Conservation (phyloP, 1,140 invertebrate genomes). For the Hormaphis cornu region DNA sequence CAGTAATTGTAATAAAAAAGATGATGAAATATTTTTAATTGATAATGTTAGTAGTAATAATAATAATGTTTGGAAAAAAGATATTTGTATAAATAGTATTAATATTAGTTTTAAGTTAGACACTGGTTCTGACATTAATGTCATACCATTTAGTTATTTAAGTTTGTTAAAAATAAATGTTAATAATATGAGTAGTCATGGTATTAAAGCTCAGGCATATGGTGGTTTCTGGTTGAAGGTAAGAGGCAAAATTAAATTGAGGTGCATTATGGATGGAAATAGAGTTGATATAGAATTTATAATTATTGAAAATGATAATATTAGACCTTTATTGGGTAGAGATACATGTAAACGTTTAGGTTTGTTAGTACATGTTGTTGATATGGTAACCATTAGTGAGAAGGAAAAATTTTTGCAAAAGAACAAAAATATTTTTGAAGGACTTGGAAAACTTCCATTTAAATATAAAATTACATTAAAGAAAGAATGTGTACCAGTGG, state of each 20-base stretch:
- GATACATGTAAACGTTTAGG: conserved; percentile 26
- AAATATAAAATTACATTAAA: conserved; percentile 27
- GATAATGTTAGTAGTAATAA: conserved; percentile 7
- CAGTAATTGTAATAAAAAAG: not conserved
- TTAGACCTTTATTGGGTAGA: conserved; percentile 18
- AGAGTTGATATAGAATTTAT: not conserved
- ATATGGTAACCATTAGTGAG: not conserved
- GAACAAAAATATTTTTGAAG: conserved; percentile 31
- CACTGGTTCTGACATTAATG: conserved; percentile 6
- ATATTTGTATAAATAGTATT: not conserved
- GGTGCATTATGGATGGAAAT: not conserved
- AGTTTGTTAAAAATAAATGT: conserved; percentile 6
- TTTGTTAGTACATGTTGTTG: not conserved
- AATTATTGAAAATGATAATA: conserved; percentile 13
- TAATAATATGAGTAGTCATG: not conserved
- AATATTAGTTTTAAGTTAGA: conserved; percentile 18
- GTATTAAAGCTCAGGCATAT: conserved; percentile 17
- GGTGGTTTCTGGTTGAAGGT: conserved; percentile 5
- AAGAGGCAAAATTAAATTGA: conserved; percentile 1
- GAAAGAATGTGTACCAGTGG: too few species aligned
- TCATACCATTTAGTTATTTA: conserved; percentile 28
- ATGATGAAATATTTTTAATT: conserved; percentile 14
- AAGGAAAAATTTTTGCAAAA: not conserved
- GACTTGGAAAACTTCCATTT: conserved; percentile 32
- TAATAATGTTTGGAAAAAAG: not conserved